Evolutionary conservation across 2,797 vertebrate species (phyloP).

Genomic region (Artibeus lituratus): DNA sequence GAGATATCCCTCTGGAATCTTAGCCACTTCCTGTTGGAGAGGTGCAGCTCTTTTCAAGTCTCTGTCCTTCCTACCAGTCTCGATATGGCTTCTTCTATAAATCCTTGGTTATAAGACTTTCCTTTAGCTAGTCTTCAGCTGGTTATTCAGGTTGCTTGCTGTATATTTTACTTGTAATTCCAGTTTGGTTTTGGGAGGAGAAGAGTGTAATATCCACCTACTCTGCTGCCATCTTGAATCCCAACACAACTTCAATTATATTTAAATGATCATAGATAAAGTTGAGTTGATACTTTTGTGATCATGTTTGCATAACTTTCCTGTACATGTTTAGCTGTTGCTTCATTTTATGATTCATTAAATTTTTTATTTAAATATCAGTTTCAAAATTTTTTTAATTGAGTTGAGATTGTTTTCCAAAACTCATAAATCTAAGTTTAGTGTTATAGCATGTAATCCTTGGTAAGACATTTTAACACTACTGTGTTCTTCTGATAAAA

Average conservation of each 20-base stretch:
- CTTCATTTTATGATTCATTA: constrained; percentile 69
- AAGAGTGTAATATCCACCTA: background rate
- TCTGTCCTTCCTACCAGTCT: background rate
- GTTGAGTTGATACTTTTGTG: constrained; percentile 27
- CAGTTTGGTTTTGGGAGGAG: background rate
- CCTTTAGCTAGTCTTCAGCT: background rate
- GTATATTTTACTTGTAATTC: background rate
- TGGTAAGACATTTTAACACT: constrained; percentile 1
- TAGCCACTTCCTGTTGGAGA: background rate
- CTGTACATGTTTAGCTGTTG: constrained; percentile 43
- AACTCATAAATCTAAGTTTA: constrained; percentile 54
- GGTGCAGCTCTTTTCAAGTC: too few species aligned
- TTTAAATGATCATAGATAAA: constrained; percentile 13
- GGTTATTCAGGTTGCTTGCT: background rate
- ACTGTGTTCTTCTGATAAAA: constrained; percentile 18
- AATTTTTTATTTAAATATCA: constrained; percentile 61
- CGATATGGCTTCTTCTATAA: background rate
- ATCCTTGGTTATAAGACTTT: background rate
- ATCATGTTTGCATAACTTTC: constrained; percentile 58
- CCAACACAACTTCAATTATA: background rate
- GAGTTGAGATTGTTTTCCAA: constrained; percentile 53
- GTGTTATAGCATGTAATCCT: constrained; percentile 12
- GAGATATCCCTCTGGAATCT: background rate
- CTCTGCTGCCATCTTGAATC: background rate
- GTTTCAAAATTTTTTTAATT: constrained; percentile 54